Evolutionary conservation across 2,888 invertebrate genomes (phyloP).

Genomic region (Lepetodrilus schrolli): DNA sequence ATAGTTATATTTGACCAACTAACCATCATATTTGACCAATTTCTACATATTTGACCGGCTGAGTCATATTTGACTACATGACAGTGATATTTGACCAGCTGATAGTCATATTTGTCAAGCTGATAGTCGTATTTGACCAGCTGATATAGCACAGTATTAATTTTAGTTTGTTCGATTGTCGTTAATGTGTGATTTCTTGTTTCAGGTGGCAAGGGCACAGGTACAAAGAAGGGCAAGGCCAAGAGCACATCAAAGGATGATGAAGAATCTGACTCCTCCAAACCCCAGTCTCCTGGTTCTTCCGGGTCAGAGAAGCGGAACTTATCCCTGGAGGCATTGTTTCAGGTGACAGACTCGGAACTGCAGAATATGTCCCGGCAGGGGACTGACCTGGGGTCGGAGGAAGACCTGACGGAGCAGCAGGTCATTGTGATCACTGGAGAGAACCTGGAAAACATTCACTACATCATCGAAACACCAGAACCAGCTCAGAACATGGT

Average conservation of each 20-base stretch:
- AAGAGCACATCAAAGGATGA: conserved; percentile 18
- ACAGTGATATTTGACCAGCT: too few relatives aligned
- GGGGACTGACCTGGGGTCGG: conserved; percentile 34
- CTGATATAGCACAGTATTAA: too few relatives aligned
- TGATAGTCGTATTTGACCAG: too few relatives aligned
- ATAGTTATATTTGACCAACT: too few relatives aligned
- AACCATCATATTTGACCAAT: too few relatives aligned
- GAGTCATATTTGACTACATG: too few relatives aligned
- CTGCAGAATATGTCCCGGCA: conserved; percentile 68
- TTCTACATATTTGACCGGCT: too few relatives aligned
- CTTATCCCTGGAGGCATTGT: conserved; percentile 70
- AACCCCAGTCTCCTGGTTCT: background rate
- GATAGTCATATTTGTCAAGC: background rate
- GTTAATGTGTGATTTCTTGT: background rate
- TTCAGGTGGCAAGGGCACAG: conserved; percentile 4
- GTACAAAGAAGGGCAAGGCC: conserved; percentile 22
- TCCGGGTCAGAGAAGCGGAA: conserved; percentile 52
- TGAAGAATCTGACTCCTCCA: background rate
- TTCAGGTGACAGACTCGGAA: conserved; percentile 72
- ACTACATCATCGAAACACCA: conserved; percentile 14
- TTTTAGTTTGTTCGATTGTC: too few relatives aligned
- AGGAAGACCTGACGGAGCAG: conserved; percentile 28
- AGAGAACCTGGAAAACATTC: conserved; percentile 24
- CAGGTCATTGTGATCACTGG: conserved; percentile 31
- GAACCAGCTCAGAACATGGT: conserved; percentile 23